Percentiles rank a stretch among this genome's conserved stretches.
Conservation (phyloP, 37 sponge, comb jelly and placozoan genomes). For the Diacarnus erythraeanus region DNA sequence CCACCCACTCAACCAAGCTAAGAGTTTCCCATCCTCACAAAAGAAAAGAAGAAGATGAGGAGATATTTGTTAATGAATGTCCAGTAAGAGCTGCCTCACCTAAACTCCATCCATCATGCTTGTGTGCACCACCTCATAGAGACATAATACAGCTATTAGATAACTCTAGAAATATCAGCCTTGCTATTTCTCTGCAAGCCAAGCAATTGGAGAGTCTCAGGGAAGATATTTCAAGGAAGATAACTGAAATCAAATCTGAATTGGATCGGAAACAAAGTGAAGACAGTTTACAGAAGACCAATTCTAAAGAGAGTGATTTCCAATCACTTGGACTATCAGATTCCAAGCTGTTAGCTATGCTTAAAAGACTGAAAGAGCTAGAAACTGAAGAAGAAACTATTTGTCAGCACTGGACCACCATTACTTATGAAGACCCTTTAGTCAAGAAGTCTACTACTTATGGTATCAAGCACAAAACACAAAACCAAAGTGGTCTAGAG, state of each 20-base stretch:
- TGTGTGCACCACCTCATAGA: too few species aligned
- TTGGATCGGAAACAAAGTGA: background rate
- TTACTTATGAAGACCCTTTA: conserved; percentile 17
- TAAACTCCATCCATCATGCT: too few species aligned
- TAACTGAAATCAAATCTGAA: background rate
- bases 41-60: too few species aligned
- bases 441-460: background rate
- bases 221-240: background rate
- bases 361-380: conserved; percentile 19
- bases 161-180: too few species aligned
- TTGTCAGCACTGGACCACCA: conserved; percentile 32
- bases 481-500: too few species aligned
- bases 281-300: too few species aligned
- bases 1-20: too few species aligned
- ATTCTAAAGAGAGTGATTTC: background rate
- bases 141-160: too few species aligned
- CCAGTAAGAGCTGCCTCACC: too few species aligned
- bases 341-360: background rate
- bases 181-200: background rate
- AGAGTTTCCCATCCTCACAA: too few species aligned
- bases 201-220: background rate
- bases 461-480: background rate
- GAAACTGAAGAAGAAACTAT: conserved; percentile 43
- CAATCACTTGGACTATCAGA: background rate
- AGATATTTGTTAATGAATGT: too few species aligned